These are phyloP conservation scores for Macrostomum lignano DNA, from an alignment of 1,140 invertebrate genomes.

Conservation along the genomic window DNA sequence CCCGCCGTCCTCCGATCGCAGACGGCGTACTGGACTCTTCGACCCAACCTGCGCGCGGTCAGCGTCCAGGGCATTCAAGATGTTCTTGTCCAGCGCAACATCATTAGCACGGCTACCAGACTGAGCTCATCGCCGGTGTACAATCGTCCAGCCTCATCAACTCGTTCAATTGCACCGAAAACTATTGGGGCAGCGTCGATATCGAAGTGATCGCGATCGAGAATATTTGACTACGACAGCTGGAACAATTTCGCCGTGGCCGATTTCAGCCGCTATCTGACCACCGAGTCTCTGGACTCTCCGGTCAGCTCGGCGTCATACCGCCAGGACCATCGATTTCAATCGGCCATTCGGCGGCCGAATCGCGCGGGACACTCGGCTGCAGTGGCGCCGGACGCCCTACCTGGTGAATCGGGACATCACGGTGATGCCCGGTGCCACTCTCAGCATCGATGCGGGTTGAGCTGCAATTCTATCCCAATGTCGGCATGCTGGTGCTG, in stretches of 20 bases:
- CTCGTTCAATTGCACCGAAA: slow-evolving; percentile 54
- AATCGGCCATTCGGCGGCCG: slow-evolving; percentile 47
- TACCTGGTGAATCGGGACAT: slow-evolving; percentile 64
- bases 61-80: slow-evolving; percentile 65
- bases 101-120: slow-evolving; percentile 51
- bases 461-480: slow-evolving; percentile 66
- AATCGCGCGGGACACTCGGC: slow-evolving; percentile 39
- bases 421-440: slow-evolving; percentile 68
- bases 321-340: too few relatives aligned
- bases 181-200: slow-evolving; percentile 62
- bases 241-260: slow-evolving; percentile 92
- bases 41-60: too few relatives aligned
- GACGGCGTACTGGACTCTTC: too few relatives aligned
- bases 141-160: slow-evolving; percentile 44
- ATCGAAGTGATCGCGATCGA: slow-evolving; percentile 40
- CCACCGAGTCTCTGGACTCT: slow-evolving; percentile 19
- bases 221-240: slow-evolving; percentile 95
- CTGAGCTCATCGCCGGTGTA: slow-evolving; percentile 59
- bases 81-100: too few relatives aligned
- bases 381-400: slow-evolving; percentile 39
- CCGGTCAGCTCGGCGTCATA: slow-evolving; percentile 21
- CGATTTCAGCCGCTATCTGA: slow-evolving; percentile 55
- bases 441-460: slow-evolving; percentile 61
- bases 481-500: slow-evolving; percentile 77
- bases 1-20: too few relatives aligned